phyloP scores from a whole-genome alignment of 92 coral and sea anemone species.

The Epizoanthus illoricatus region DNA sequence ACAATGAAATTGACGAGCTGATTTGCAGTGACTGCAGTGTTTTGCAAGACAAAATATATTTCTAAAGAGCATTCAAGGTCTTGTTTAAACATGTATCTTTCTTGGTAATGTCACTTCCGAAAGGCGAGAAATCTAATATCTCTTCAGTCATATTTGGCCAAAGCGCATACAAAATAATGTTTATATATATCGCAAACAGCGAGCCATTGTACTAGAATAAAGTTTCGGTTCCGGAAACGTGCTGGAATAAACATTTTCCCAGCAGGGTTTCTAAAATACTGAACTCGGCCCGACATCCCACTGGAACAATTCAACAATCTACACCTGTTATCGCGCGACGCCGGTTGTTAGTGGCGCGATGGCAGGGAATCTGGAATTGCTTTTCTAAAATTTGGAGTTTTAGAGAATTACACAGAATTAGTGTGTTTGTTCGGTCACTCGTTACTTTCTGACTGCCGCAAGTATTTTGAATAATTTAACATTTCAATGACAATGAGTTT shows the following conservation, averaged over 20 bases:
- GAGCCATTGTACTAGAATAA: neutral
- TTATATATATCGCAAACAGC: neutral
- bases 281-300: neutral
- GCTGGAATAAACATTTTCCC: constrained; percentile 14
- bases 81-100: constrained; percentile 12
- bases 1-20: constrained; percentile 29
- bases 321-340: neutral
- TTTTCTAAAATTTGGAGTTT: neutral
- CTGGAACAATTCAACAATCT: neutral
- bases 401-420: neutral
- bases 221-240: neutral
- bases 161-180: neutral
- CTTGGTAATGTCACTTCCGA: neutral
- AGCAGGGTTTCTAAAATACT: constrained; percentile 14
- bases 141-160: constrained; percentile 1
- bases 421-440: neutral
- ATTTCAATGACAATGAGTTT: constrained; percentile 6
- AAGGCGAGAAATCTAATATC: neutral
- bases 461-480: constrained; percentile 19
- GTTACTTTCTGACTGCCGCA: neutral
- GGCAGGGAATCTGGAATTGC: neutral
- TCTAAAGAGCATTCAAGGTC: constrained; percentile 22
- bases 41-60: constrained; percentile 22
- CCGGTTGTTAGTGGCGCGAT: neutral
- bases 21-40: constrained; percentile 9